Evolutionary conservation across 92 coral and sea anemone species (phyloP).

Genomic region (Zoanthus sansibaricus): DNA sequence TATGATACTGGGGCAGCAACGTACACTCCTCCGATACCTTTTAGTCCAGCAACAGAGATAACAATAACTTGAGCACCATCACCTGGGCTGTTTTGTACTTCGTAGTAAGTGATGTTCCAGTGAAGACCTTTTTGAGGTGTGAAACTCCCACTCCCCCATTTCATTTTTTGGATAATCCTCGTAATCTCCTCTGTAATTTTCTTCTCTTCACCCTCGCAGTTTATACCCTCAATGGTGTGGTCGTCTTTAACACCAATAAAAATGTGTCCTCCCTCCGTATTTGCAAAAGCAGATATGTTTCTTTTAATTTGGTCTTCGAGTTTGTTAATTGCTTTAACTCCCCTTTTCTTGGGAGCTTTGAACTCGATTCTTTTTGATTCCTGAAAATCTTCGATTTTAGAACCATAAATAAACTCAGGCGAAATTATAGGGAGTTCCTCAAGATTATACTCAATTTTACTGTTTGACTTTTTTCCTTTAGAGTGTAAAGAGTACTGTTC

Average conservation of each 20-base stretch:
- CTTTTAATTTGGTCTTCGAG: neutral
- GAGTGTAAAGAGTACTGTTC: no score
- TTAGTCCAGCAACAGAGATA: constrained; percentile 15
- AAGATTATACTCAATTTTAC: no score
- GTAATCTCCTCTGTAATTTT: neutral
- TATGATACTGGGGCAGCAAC: neutral
- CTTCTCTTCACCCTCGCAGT: neutral
- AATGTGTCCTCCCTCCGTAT: constrained; percentile 31
- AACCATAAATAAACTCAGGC: no score
- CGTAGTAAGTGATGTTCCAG: neutral
- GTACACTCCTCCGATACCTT: constrained; percentile 8
- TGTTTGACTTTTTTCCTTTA: no score
- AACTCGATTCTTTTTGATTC: no score
- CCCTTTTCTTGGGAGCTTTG: no score
- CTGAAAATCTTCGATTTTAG: no score
- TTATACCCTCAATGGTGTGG: neutral
- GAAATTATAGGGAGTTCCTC: no score
- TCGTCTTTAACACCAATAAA: constrained; percentile 23
- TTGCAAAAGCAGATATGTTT: constrained; percentile 14
- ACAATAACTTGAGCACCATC: neutral
- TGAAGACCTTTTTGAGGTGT: neutral
- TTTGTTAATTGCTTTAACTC: no score
- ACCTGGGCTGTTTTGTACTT: neutral
- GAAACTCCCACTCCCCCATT: neutral
- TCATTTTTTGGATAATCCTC: neutral